A percentile compares a stretch with the other conserved stretches of the same genome.
Conservation (phyloP, 2,888 invertebrate species). For the Tetragonisca angustula region DNA sequence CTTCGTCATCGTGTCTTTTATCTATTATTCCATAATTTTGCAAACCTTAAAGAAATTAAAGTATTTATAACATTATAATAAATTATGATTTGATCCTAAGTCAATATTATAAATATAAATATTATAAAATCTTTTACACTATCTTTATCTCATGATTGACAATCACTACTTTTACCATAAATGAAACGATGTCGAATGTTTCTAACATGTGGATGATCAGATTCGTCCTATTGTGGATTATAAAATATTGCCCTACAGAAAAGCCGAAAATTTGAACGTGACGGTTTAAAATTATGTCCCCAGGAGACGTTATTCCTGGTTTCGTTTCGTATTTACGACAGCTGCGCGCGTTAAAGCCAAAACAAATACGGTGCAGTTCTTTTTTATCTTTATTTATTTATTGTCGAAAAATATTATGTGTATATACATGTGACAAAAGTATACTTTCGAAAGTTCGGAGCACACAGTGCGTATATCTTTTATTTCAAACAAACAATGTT, state of each 20-base stretch:
- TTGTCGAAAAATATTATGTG: background rate
- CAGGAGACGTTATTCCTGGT: constrained; percentile 31
- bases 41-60: no score
- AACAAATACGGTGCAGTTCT: constrained; percentile 1
- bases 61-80: no score
- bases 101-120: no score
- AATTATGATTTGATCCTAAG: no score
- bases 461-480: background rate
- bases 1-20: no score
- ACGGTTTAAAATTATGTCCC: constrained; percentile 29
- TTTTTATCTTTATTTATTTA: background rate
- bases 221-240: background rate
- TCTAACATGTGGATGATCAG: constrained; percentile 5
- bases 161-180: background rate
- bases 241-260: constrained; percentile 10
- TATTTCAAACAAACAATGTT: background rate
- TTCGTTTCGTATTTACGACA: constrained; percentile 9
- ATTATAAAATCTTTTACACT: background rate
- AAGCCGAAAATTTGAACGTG: constrained; percentile 7
- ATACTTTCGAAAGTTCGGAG: background rate
- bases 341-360: constrained; percentile 1
- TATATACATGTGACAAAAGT: background rate
- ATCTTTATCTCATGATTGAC: background rate
- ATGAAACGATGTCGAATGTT: background rate
- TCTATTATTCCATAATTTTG: no score